These are phyloP conservation scores for Acromyrmex echinatior DNA, from an alignment of 1,140 invertebrate genomes.

Conservation along the genomic window DNA sequence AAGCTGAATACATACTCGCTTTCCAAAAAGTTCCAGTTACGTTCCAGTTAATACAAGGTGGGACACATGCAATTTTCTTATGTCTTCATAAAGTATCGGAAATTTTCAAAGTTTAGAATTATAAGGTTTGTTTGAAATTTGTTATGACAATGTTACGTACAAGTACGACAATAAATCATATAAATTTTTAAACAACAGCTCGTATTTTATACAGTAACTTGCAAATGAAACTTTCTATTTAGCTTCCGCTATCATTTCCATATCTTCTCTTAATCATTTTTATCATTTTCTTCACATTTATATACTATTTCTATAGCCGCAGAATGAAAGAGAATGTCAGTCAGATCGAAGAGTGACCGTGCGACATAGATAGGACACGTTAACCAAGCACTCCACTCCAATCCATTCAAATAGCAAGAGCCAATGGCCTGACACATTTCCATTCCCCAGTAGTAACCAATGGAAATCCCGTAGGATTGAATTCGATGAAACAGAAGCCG, in stretches of 20 bases:
- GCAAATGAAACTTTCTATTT: neutral
- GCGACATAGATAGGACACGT: slow-evolving; percentile 61
- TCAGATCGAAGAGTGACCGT: slow-evolving; percentile 39
- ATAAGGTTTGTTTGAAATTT: neutral
- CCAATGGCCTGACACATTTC: slow-evolving; percentile 73
- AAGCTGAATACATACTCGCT: slow-evolving; percentile 50
- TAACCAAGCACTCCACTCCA: slow-evolving; percentile 67
- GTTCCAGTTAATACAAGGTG: slow-evolving; percentile 41
- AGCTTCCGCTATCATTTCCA: neutral
- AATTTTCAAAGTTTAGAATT: neutral
- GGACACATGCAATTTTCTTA: neutral
- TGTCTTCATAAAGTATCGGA: neutral
- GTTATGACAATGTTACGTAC: neutral
- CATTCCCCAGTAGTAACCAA: slow-evolving; percentile 64
- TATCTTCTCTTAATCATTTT: slow-evolving; percentile 26
- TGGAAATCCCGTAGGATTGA: slow-evolving; percentile 70
- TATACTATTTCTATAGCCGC: neutral
- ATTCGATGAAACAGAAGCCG: slow-evolving; percentile 71
- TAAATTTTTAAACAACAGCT: neutral
- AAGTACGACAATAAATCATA: neutral
- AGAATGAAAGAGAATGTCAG: slow-evolving; percentile 48
- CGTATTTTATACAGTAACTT: slow-evolving; percentile 22
- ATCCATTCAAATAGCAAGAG: slow-evolving; percentile 73
- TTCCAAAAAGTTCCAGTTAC: slow-evolving; percentile 49
- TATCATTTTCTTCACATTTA: neutral